Evolutionary conservation across 1,140 invertebrate genomes (phyloP).

Genomic region (Oscheius sp.): DNA sequence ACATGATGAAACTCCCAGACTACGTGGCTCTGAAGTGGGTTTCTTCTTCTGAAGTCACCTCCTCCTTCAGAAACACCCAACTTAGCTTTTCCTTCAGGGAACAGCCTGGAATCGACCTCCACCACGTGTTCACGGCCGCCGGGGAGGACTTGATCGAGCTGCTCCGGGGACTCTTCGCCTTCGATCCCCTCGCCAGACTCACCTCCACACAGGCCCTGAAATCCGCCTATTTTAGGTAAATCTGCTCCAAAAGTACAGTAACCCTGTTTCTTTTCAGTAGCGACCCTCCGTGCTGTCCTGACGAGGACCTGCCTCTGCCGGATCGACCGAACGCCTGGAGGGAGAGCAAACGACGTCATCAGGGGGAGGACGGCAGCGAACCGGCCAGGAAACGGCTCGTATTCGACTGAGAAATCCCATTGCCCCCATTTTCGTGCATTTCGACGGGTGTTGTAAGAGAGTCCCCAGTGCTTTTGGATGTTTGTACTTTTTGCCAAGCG

Average conservation of each 20-base stretch:
- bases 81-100: constrained; percentile 55
- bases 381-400: constrained; percentile 20
- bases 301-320: constrained; percentile 52
- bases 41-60: background rate
- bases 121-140: constrained; percentile 90
- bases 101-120: constrained; percentile 73
- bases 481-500: no score
- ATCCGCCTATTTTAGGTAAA: constrained; percentile 46
- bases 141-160: constrained; percentile 85
- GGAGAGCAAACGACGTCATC: constrained; percentile 2
- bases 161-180: constrained; percentile 68
- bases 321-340: background rate
- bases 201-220: constrained; percentile 62
- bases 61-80: background rate
- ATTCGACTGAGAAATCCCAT: constrained; percentile 5
- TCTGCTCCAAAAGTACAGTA: background rate
- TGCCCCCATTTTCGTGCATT: background rate
- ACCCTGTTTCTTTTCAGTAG: constrained; percentile 7
- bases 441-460: no score
- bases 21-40: constrained; percentile 85
- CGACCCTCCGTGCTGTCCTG: constrained; percentile 52
- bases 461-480: no score
- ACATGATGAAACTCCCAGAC: constrained; percentile 79
- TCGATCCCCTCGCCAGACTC: constrained; percentile 81
- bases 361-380: background rate